Conservation (phyloP, 2,888 invertebrate genomes). For the Melitaea athalia region DNA sequence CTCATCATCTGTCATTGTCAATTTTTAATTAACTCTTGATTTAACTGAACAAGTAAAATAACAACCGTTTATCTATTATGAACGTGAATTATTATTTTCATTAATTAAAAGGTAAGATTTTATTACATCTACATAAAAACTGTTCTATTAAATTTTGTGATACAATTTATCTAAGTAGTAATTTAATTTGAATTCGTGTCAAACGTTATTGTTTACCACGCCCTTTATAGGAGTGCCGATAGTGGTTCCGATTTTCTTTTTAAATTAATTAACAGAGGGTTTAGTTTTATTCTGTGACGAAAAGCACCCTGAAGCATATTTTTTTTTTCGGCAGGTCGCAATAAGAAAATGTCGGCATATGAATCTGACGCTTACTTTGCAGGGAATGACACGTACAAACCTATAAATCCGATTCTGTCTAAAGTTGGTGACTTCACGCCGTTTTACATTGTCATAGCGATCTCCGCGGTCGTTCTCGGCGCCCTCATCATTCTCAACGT, state of each 20-base stretch:
- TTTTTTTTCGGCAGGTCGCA: slow-evolving; percentile 70
- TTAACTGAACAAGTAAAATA: too few relatives aligned
- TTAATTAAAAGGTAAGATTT: not conserved
- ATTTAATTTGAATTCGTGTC: not conserved
- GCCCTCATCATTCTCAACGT: slow-evolving; percentile 89
- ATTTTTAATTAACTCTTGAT: not conserved
- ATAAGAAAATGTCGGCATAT: slow-evolving; percentile 70
- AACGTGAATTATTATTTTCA: not conserved
- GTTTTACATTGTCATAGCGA: slow-evolving; percentile 91
- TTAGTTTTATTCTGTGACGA: not conserved
- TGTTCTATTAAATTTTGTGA: not conserved
- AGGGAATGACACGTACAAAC: slow-evolving; percentile 69
- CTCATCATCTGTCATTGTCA: too few relatives aligned
- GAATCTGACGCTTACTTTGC: slow-evolving; percentile 71
- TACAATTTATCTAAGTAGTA: not conserved
- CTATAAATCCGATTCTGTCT: slow-evolving; percentile 62
- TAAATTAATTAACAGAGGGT: not conserved
- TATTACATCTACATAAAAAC: not conserved
- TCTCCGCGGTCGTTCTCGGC: slow-evolving; percentile 88
- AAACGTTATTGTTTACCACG: slow-evolving; percentile 31
- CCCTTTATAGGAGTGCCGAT: slow-evolving; percentile 23
- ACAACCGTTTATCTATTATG: not conserved
- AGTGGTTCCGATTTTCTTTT: not conserved
- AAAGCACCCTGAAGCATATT: slow-evolving; percentile 46
- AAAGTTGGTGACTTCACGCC: slow-evolving; percentile 88